Base-by-base conservation (phyloP, 1,140 invertebrate species). In the Xylocopa sonorina region DNA sequence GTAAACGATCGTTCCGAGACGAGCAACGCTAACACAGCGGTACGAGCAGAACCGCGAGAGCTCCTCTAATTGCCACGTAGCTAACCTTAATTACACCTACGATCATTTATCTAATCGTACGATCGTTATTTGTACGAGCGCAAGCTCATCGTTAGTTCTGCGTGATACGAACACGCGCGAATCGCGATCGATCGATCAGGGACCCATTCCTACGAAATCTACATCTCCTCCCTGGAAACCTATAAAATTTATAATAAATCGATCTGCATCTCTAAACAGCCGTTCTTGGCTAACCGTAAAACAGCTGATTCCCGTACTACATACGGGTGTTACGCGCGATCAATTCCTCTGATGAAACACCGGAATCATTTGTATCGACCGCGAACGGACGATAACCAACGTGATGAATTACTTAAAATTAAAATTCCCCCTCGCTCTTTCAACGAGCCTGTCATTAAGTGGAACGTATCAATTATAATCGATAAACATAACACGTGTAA, bases 31-130 rank as follows among this genome's bases (percentile, higher is more conserved):
- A 21, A 62, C 24, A 62, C 24, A 41, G 18, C 55, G 34, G n/a
- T 46, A 60, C 27, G 18, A 51, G 32, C 10, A 68, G 21, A 43
- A 43, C 43, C 64, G 43, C 24, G 53, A n/a, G 16, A n/a, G 16
- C 41, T 50, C n/a, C 46, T 50, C 58, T 78, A 78, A 78, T 78
- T 78, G 38, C 68, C 41, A 72, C 38, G 27, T 63, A 34, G 46
- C 67, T 72, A 78, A 63, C 68, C 76, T 72, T 78, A 78, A 78
- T 78, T 78, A 46, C 58, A 62, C n/a, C 71, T 73, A 34, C 67
- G 68, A 55, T 50, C 57, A 63, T 62, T 50, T 58, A 78, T 78
- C 76, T 58, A 46, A 78, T 78, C 67, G 57, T 55, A 53, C 38
- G 46, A 78, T 55, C 68, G 27, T 66, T 75, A 75, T 43, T 66